Evolutionary conservation across 2,888 invertebrate species (phyloP), one percentile per base, ranked within the genome.

Genomic region (Drosophila rubida): DNA sequence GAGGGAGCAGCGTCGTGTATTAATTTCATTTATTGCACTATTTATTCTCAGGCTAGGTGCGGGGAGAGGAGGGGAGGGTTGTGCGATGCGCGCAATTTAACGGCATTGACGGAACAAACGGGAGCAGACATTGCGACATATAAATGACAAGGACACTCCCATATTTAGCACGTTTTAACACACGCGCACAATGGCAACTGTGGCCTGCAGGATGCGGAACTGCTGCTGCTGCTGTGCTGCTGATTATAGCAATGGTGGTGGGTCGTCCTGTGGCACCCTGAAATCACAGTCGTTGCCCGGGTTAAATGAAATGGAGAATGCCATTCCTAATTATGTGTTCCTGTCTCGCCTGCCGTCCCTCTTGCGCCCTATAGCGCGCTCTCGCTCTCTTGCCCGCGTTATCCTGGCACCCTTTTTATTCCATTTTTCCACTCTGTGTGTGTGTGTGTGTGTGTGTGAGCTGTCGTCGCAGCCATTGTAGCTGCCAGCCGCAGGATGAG

Each of bases 91-190:
- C 53, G 46, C 64, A 67, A 75, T 78, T 69, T 63, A 42, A 69
- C 49, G 42, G 65, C 48, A 65, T 63, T 67, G 35, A 57, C 60
- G 32, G 32, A 11, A 32, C 39, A 66, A 80, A 73, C 72, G 85
- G 69, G 69, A 78, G 70, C 71, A 65, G 81, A 76, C 72, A 71
- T 75, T 81, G 87, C 84, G 76, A 88, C 83, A 87, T 87, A 80
- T 88, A 86, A 86, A 89, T 88, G 90, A 88, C 90, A 87, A 90
- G 91, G 91, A 90, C 90, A 90, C 90, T 90, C 91, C 91, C 90
- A 90, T 89, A 90, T 90, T 91, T 90, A 91, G 85, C 90, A 87
- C 89, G 85, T 83, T 76, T 71, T 57, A 82, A 76, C 82, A 78
- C 77, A 55, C 63, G 66, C 62, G 71, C 68, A 75, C 74, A 88